phyloP scores from a whole-genome alignment of 1,140 invertebrate species.

The Metaphire vulgaris region DNA sequence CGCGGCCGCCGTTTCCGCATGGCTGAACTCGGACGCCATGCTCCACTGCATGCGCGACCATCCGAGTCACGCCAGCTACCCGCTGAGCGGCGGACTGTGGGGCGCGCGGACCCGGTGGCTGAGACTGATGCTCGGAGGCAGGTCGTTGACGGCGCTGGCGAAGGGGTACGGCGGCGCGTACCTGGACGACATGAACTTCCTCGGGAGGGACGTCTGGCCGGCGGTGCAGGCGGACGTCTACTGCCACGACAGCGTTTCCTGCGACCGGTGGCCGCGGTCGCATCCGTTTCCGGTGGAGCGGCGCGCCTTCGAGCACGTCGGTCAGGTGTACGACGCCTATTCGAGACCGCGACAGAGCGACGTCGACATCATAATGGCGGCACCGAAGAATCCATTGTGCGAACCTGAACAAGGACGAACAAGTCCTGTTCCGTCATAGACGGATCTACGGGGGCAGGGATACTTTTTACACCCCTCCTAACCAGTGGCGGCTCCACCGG shows the following conservation, averaged over 20 bases:
- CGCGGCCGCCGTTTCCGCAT: neutral
- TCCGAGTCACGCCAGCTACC: slow-evolving; percentile 20
- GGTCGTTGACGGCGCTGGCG: slow-evolving; percentile 24
- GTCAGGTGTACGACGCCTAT: slow-evolving; percentile 2
- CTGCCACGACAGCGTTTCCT: slow-evolving; percentile 30
- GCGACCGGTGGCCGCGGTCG: slow-evolving; percentile 25
- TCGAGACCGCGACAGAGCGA: neutral
- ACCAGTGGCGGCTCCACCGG: too few relatives aligned
- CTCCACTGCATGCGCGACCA: slow-evolving; percentile 27
- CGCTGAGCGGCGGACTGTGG: slow-evolving; percentile 22
- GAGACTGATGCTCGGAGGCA: neutral
- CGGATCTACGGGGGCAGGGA: too few relatives aligned
- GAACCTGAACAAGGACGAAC: neutral
- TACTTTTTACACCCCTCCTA: too few relatives aligned
- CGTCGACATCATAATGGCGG: neutral
- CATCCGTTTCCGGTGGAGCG: slow-evolving; percentile 20
- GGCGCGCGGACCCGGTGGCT: slow-evolving; percentile 14
- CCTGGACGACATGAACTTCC: slow-evolving; percentile 28
- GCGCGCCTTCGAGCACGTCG: neutral
- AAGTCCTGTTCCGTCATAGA: too few relatives aligned
- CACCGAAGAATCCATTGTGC: neutral
- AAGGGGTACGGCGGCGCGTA: slow-evolving; percentile 2
- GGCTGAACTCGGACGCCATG: neutral
- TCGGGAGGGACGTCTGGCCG: slow-evolving; percentile 26
- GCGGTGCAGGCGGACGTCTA: slow-evolving; percentile 22